A percentile compares a stretch with the other conserved stretches of the same genome.
Evolutionary conservation across 2,113 vertebrate species (phyloP).

Genomic region (Phalacrocorax pelagicus): DNA sequence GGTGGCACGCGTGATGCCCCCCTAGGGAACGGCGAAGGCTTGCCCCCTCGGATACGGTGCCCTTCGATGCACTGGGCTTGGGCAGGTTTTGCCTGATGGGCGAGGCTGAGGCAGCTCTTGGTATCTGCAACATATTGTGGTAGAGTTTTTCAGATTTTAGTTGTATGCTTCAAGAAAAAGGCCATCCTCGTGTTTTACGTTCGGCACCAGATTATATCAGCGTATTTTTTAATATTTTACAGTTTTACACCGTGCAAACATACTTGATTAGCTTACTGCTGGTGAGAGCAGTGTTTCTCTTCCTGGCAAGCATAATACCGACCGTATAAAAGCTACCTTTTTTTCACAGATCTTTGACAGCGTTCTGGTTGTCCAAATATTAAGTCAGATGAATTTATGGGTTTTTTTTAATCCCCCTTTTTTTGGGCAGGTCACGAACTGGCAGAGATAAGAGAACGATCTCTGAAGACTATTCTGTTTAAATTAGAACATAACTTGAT

Average conservation of each 20-base stretch:
- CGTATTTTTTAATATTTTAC: not conserved
- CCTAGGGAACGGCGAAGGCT: not conserved
- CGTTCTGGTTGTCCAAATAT: not conserved
- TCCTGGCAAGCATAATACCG: not conserved
- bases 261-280: not conserved
- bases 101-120: not conserved
- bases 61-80: not conserved
- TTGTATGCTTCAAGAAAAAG: not conserved
- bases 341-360: not conserved
- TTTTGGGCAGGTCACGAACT: conserved; percentile 83
- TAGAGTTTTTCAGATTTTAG: not conserved
- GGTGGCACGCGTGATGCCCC: not conserved
- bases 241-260: rapidly evolving
- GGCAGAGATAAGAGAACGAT: conserved; percentile 89
- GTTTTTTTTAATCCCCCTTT: not conserved
- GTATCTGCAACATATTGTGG: rapidly evolving
- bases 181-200: not conserved
- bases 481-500: conserved; percentile 87
- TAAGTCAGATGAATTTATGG: not conserved
- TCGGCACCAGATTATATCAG: no score
- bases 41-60: rapidly evolving
- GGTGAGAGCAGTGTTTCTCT: not conserved
- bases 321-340: not conserved
- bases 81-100: rapidly evolving
- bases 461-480: conserved; percentile 82